These are phyloP conservation scores for Heloderma charlesbogerti DNA, from an alignment of 2,113 vertebrate species.

Conservation along the genomic window DNA sequence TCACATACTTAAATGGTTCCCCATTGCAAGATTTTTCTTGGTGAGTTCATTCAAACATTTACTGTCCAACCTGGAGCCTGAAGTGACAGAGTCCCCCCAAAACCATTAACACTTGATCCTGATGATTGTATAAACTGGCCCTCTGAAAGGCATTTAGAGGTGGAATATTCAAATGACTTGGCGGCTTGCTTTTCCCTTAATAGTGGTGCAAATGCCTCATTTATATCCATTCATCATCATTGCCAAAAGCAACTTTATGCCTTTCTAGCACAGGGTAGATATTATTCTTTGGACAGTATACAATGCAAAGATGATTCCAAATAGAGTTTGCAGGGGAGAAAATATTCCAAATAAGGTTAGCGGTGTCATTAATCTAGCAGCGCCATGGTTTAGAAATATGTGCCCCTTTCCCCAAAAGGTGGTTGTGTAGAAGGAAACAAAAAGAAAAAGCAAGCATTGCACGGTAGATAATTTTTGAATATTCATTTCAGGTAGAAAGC, in stretches of 20 bases:
- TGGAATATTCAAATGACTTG: background rate
- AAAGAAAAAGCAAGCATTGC: background rate
- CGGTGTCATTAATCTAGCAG: background rate
- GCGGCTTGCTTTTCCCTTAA: conserved; percentile 5
- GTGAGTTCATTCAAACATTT: background rate
- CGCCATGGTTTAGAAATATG: background rate
- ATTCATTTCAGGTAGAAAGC: background rate
- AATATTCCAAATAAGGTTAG: background rate
- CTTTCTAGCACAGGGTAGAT: background rate
- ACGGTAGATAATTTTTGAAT: background rate
- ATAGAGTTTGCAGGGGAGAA: conserved; percentile 15
- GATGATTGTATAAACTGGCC: background rate
- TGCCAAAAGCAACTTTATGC: conserved; percentile 16
- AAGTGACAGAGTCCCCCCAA: background rate
- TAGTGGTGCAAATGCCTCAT: background rate
- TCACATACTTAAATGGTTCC: background rate
- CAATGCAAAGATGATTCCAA: conserved; percentile 8
- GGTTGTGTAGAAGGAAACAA: background rate
- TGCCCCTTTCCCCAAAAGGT: conserved; percentile 16
- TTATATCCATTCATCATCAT: rapidly evolving
- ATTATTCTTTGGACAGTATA: conserved; percentile 13
- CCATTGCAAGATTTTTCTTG: background rate
- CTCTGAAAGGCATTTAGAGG: background rate
- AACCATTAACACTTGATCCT: background rate
- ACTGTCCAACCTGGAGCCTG: background rate